A percentile compares a stretch with the other conserved stretches of the same genome.
Conservation (phyloP, 2,113 vertebrate genomes). For the Myodes glareolus region DNA sequence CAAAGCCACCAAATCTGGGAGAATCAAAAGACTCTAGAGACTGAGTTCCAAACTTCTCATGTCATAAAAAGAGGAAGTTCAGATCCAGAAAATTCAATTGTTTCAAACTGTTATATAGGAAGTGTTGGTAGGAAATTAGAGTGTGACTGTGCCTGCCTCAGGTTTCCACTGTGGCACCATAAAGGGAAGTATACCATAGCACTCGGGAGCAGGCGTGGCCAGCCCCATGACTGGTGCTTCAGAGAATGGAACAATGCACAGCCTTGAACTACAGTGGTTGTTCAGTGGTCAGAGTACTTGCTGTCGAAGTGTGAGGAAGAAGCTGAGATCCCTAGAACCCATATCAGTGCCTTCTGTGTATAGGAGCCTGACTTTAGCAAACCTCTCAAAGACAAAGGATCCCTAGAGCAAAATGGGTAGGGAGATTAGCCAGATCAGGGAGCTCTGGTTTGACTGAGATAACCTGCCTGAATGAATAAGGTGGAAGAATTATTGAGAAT, state of each 20-base stretch:
- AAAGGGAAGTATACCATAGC: not conserved
- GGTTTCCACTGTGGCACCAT: slow-evolving; percentile 10
- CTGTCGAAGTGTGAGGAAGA: not conserved
- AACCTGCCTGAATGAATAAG: not conserved
- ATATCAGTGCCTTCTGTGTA: too few species aligned
- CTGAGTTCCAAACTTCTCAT: slow-evolving; percentile 19
- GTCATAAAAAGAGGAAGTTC: slow-evolving; percentile 49
- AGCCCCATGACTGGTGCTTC: not conserved
- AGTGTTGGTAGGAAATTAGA: slow-evolving; percentile 34
- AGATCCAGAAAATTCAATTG: slow-evolving; percentile 46
- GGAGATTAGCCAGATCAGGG: too few species aligned
- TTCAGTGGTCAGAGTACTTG: not conserved
- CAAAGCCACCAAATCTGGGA: slow-evolving; percentile 52
- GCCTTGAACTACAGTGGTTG: not conserved
- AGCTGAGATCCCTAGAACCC: too few species aligned
- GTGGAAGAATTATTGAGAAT: not conserved
- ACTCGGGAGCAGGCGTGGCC: not conserved
- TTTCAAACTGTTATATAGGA: slow-evolving; percentile 32
- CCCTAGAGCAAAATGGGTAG: too few species aligned
- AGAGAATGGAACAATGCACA: not conserved
- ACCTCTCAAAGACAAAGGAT: not conserved
- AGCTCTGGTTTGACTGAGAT: not conserved
- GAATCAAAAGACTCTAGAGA: slow-evolving; percentile 7
- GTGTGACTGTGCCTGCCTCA: not conserved
- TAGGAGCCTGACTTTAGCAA: not conserved